Conservation (phyloP, 2,888 invertebrate genomes). For the Andrena fulva region DNA sequence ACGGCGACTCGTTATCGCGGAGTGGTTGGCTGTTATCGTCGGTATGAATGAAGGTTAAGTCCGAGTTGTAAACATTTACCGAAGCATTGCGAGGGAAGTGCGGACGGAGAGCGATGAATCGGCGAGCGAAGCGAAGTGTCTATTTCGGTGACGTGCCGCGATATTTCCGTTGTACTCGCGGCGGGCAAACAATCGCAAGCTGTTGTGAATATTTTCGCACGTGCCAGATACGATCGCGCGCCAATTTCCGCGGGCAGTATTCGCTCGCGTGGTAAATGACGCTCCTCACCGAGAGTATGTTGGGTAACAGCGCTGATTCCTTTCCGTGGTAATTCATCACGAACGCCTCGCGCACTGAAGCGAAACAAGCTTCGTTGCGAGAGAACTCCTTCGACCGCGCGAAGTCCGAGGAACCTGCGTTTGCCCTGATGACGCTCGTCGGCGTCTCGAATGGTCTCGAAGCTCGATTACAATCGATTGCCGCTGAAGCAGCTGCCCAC, state of each 20-base stretch:
- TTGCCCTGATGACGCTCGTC: constrained; percentile 39
- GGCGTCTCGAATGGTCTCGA: constrained; percentile 41
- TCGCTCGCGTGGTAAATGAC: neutral
- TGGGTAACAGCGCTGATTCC: constrained; percentile 9
- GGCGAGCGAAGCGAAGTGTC: neutral
- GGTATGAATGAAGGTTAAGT: constrained; percentile 25
- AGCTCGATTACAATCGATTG: constrained; percentile 38
- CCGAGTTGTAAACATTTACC: too few relatives aligned
- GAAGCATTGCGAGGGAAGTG: neutral
- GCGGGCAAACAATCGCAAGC: constrained; percentile 19
- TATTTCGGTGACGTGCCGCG: constrained; percentile 10
- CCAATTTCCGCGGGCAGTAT: constrained; percentile 28
- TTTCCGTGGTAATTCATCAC: constrained; percentile 45
- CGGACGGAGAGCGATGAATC: neutral
- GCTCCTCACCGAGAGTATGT: constrained; percentile 28
- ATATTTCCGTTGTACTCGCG: constrained; percentile 33
- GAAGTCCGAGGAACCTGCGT: constrained; percentile 13
- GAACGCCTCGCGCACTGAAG: neutral
- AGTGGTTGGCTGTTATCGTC: neutral
- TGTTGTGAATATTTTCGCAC: constrained; percentile 28
- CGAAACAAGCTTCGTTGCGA: neutral
- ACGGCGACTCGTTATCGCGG: too few relatives aligned
- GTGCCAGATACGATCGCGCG: constrained; percentile 45
- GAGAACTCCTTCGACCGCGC: neutral
- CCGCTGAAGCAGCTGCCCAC: neutral